Conservation (phyloP, 2,113 vertebrate species). For the Leucosticte australis region DNA sequence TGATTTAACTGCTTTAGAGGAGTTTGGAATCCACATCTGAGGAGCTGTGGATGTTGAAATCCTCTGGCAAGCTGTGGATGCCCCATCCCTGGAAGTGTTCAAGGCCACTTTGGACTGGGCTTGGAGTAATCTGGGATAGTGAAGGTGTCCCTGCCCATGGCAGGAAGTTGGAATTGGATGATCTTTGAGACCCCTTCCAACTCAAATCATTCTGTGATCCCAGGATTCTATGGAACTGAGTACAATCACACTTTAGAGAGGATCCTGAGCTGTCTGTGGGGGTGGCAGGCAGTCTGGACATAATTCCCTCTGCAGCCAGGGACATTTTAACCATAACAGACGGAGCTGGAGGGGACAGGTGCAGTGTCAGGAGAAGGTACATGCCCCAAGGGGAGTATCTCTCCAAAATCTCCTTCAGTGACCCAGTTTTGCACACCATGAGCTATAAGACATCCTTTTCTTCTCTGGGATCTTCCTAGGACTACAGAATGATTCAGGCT, state of each 20-base stretch:
- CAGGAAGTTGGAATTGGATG: not conserved
- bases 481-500: not conserved
- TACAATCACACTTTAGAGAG: not conserved
- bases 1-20: not conserved
- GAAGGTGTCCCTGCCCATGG: not conserved
- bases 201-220: not conserved
- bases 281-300: not conserved
- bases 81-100: not conserved
- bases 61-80: not conserved
- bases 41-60: not conserved
- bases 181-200: not conserved
- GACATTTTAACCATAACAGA: not conserved
- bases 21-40: not conserved
- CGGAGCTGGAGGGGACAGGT: not conserved
- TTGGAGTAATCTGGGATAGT: not conserved
- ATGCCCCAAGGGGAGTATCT: not conserved
- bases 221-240: not conserved
- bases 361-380: not conserved
- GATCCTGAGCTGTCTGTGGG: not conserved
- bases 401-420: not conserved
- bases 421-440: not conserved
- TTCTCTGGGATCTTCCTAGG: not conserved
- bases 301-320: not conserved
- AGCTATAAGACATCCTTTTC: not conserved
- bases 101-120: not conserved